phyloP scores from a whole-genome alignment of 2,797 vertebrate genomes.

The Tarsius wallacei region DNA sequence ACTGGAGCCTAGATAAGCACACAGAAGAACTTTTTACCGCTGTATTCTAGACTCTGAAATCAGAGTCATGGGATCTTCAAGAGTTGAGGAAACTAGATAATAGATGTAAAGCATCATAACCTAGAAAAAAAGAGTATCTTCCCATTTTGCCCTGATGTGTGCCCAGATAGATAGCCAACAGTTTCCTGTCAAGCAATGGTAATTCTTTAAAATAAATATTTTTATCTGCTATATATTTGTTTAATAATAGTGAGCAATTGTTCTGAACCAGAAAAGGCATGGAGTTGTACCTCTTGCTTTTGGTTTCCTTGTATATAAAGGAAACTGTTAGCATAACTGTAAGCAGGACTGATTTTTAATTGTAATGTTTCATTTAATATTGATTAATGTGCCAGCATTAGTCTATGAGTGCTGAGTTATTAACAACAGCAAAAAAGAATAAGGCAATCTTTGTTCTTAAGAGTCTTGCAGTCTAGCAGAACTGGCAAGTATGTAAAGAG shows the following conservation, averaged over 20 bases:
- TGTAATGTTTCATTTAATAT: conserved; percentile 18
- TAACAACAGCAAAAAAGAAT: not conserved
- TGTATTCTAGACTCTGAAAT: not conserved
- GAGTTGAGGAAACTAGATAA: conserved; percentile 2
- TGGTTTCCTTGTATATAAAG: conserved; percentile 48
- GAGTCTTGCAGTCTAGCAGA: conserved; percentile 5
- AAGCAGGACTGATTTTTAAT: conserved; percentile 4
- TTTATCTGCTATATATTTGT: not conserved
- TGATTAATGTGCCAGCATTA: conserved; percentile 23
- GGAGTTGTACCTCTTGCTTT: not conserved
- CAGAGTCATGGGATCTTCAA: conserved; percentile 15
- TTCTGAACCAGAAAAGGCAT: not conserved
- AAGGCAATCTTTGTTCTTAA: conserved; percentile 41
- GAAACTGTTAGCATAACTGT: not conserved
- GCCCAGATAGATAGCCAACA: not conserved
- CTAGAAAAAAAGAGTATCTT: not conserved
- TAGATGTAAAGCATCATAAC: not conserved
- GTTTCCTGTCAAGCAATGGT: conserved; percentile 34
- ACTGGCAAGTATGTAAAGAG: conserved; percentile 1
- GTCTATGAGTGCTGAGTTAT: not conserved
- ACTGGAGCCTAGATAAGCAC: conserved; percentile 2
- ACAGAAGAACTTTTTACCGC: not conserved
- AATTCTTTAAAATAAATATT: conserved; percentile 4
- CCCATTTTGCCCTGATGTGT: not conserved
- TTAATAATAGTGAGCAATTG: not conserved